phyloP scores from a whole-genome alignment of 2,888 invertebrate species.

The Fissipunctia ypsillon region DNA sequence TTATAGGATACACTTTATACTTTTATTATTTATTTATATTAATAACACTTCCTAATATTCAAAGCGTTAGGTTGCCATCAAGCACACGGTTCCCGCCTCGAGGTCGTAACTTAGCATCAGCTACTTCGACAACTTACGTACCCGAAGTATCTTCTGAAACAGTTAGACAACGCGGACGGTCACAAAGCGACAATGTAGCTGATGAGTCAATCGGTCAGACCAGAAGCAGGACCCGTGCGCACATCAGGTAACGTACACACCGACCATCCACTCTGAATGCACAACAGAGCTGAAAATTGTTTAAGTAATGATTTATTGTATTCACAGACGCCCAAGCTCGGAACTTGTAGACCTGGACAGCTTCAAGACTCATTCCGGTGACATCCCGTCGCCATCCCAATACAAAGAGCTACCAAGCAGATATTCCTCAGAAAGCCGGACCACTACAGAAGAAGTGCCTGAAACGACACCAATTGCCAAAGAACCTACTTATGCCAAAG shows the following conservation, averaged over 20 bases:
- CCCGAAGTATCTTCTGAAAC: conserved; percentile 87
- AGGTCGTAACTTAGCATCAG: conserved; percentile 87
- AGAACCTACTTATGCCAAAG: conserved; percentile 79
- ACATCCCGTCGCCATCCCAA: conserved; percentile 88
- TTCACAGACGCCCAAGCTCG: conserved; percentile 93
- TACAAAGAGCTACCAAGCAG: conserved; percentile 87
- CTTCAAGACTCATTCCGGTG: conserved; percentile 93
- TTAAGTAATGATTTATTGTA: conserved; percentile 15
- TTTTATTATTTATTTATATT: conserved; percentile 23
- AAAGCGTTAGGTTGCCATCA: conserved; percentile 92
- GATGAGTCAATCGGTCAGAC: conserved; percentile 88
- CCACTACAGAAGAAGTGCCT: conserved; percentile 90
- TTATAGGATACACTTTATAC: conserved; percentile 11
- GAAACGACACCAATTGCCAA: conserved; percentile 80
- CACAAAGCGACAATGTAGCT: conserved; percentile 85
- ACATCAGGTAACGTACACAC: conserved; percentile 86
- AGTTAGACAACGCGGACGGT: conserved; percentile 82
- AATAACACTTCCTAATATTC: conserved; percentile 58
- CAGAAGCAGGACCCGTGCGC: conserved; percentile 90
- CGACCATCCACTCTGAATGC: conserved; percentile 14
- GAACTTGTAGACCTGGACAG: conserved; percentile 95
- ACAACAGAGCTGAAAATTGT: neutral
- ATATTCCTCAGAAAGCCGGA: conserved; percentile 87
- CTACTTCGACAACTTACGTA: conserved; percentile 88
- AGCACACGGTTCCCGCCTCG: conserved; percentile 96